Base-by-base conservation (phyloP, 1,140 invertebrate species). In the Berghia stephanieae region DNA sequence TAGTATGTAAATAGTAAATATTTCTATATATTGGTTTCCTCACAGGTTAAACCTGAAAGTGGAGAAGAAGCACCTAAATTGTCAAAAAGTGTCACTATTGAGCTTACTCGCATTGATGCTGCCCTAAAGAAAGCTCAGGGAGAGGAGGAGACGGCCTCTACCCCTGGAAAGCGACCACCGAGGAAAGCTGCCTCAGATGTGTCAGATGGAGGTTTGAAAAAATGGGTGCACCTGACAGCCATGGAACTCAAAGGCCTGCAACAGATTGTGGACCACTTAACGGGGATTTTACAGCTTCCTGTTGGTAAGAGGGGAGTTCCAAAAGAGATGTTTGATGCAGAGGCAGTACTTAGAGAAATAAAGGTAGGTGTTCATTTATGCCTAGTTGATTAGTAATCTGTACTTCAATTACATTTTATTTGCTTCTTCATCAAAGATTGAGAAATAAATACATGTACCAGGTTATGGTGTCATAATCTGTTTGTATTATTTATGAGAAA, bases 231-330 rank as follows among this genome's bases (percentile, higher is more conserved):
- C 73, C 78, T 92, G 42, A 91, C 89, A 40, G 87, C 87, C 43
- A 93, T 93, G 79, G 96, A 98, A 88, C 90, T 98, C 40, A 94
- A 96, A 84, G 96, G 96, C 4, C 76, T 90, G 13, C 78, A 78
- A 44, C 93, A 94, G 66, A 96, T 98, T 83, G 94, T 98, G 4
- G 94, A 96, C 91, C 98, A 96, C 90, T 89, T 99, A 4, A 81
- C 84, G 27, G 80, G 94, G 86, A 88, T 98, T 79, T 79, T 86
- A 42, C 79, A 94, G 86, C 88, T 98, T 80, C 96, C 96, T 38
- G 93, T 94, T 0, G 94, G 94, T 34, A 96, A 96, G 83, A 97
- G 96, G 88, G 96, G 94, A 82, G 94, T 98, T 43, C 97, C 97
- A 18, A 96, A 96, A 83, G 90, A 98, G 36, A 93, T 99, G 31